Evolutionary conservation across 2,797 vertebrate species (phyloP).

Genomic region (Hydrolagus colliei): DNA sequence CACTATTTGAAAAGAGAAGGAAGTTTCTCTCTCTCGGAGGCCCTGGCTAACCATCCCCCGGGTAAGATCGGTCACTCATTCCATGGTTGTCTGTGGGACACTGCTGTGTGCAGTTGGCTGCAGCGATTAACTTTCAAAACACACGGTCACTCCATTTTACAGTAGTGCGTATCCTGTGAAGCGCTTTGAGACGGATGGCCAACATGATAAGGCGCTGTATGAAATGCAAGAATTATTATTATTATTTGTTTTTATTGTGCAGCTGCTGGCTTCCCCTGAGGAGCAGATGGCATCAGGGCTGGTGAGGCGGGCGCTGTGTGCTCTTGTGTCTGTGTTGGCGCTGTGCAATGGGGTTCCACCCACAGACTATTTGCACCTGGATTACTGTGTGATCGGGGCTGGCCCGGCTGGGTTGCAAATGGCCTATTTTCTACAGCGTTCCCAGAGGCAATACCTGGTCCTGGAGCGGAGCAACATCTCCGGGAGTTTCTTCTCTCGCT

Average conservation of each 20-base stretch:
- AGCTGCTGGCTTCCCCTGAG: no score
- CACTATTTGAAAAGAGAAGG: no score
- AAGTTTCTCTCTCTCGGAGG: no score
- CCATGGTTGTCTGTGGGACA: no score
- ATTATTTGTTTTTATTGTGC: neutral
- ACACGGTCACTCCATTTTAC: no score
- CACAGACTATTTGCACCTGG: conserved; percentile 42
- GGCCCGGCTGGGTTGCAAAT: conserved; percentile 86
- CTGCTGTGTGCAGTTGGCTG: no score
- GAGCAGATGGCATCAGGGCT: conserved; percentile 33
- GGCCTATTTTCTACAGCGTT: conserved; percentile 75
- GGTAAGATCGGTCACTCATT: no score
- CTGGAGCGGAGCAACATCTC: conserved; percentile 73
- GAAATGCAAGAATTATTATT: neutral
- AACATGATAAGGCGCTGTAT: no score
- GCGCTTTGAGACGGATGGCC: no score
- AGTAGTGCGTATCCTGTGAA: no score
- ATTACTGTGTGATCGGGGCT: conserved; percentile 87
- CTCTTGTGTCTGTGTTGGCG: rapidly evolving
- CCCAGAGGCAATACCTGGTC: conserved; percentile 71
- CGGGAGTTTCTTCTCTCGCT: conserved; percentile 81
- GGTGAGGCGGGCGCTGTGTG: conserved; percentile 35
- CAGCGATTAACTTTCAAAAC: no score
- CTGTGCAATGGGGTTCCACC: rapidly evolving
- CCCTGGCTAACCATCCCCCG: no score